phyloP scores from a whole-genome alignment of 1,140 invertebrate species.

The Helicoverpa armigera region DNA sequence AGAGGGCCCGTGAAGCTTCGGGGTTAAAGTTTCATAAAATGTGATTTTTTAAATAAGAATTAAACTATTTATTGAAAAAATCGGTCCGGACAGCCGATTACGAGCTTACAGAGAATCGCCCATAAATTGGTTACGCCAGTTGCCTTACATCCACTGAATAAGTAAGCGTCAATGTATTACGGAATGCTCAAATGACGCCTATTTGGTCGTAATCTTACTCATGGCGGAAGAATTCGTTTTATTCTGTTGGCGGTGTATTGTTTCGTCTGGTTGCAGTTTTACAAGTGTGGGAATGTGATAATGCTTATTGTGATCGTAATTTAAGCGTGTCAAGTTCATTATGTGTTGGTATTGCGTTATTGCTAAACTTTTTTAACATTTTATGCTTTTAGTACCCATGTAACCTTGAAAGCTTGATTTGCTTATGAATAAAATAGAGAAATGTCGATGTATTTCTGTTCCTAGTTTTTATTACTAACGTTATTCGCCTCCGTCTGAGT shows the following conservation, averaged over 20 bases:
- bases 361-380: neutral
- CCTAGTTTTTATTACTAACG: no score
- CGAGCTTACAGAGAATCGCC: no score
- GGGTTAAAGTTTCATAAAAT: no score
- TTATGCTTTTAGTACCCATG: neutral
- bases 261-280: slow-evolving; percentile 37
- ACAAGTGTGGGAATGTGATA: slow-evolving; percentile 24
- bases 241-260: slow-evolving; percentile 33
- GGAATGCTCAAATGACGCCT: slow-evolving; percentile 52
- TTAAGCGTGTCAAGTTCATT: slow-evolving; percentile 36
- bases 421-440: no score
- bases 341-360: neutral
- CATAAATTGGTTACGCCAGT: slow-evolving; percentile 61
- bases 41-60: no score
- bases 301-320: neutral
- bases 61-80: no score
- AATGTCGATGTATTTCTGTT: no score
- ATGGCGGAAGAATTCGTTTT: slow-evolving; percentile 45
- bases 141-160: slow-evolving; percentile 58
- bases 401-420: no score
- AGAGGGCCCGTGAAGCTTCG: no score
- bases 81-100: no score
- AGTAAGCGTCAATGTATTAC: slow-evolving; percentile 56
- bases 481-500: no score
- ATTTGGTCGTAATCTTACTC: slow-evolving; percentile 55